Percentiles rank a stretch among this genome's conserved stretches.
Conservation (phyloP, 2,888 invertebrate genomes). For the Cheilosia vernalis region DNA sequence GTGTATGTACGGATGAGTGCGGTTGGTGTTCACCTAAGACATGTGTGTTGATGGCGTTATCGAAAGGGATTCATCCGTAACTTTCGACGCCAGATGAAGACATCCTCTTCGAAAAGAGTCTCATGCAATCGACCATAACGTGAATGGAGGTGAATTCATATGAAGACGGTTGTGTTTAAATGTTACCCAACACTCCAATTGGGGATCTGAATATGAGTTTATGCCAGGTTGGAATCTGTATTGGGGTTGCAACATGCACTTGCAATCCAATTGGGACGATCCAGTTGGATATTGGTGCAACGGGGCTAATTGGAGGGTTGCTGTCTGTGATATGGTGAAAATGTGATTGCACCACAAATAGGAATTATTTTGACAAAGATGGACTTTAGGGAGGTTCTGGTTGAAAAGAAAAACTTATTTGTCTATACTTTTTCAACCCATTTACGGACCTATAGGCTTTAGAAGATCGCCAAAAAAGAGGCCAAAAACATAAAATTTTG, state of each 20-base stretch:
- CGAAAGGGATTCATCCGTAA: slow-evolving; percentile 59
- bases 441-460: no score
- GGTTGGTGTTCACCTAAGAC: slow-evolving; percentile 20
- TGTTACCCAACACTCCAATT: slow-evolving; percentile 38
- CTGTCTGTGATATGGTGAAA: no score
- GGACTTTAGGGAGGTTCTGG: no score
- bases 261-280: no score
- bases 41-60: slow-evolving; percentile 28
- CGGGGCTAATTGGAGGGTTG: no score
- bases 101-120: slow-evolving; percentile 33
- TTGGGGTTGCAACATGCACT: no score
- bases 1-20: slow-evolving; percentile 33
- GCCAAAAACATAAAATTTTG: no score
- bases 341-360: no score
- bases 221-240: slow-evolving; percentile 27
- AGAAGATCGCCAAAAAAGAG: no score
- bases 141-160: not conserved
- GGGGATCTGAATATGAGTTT: not conserved
- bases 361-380: no score
- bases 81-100: slow-evolving; percentile 40
- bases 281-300: not conserved
- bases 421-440: no score
- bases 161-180: not conserved
- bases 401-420: no score
- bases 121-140: slow-evolving; percentile 50